These are phyloP conservation scores for Onchidella celtica DNA, from an alignment of 2,888 invertebrate species.

Conservation along the genomic window DNA sequence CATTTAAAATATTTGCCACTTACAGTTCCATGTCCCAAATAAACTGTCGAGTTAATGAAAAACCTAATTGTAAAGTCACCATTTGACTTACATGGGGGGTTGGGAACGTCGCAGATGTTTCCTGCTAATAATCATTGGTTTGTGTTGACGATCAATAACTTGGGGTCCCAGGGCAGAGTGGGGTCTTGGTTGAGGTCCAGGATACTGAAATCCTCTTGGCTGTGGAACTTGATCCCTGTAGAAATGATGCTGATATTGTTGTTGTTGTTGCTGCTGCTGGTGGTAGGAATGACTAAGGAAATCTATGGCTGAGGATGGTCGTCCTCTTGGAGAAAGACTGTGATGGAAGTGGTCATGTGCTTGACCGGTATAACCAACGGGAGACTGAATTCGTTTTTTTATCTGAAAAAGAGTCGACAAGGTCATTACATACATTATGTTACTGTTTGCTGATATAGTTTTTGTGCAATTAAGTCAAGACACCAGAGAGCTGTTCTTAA, in stretches of 20 bases:
- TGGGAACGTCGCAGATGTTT: slow-evolving; percentile 28
- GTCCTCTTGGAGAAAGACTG: slow-evolving; percentile 41
- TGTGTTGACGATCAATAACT: slow-evolving; percentile 17
- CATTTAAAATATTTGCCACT: no score
- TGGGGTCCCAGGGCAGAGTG: slow-evolving; percentile 58
- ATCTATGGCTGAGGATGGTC: slow-evolving; percentile 70
- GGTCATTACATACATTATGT: no score
- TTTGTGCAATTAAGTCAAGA: no score
- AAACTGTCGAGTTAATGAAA: no score
- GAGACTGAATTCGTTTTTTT: slow-evolving; percentile 55
- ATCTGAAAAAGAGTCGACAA: slow-evolving; percentile 55
- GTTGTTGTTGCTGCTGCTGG: slow-evolving; percentile 50
- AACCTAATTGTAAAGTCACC: no score
- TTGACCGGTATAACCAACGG: slow-evolving; percentile 14
- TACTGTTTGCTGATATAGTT: no score
- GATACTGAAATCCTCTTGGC: slow-evolving; percentile 31
- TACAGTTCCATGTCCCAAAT: no score
- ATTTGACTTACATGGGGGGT: slow-evolving; percentile 32
- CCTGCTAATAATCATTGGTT: slow-evolving; percentile 41
- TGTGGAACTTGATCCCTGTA: neutral
- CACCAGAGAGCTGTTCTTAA: no score
- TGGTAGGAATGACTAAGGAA: slow-evolving; percentile 56
- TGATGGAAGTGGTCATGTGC: slow-evolving; percentile 7
- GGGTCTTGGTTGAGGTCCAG: slow-evolving; percentile 44
- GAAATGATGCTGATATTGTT: slow-evolving; percentile 47